A percentile compares a stretch with the other conserved stretches of the same genome.
These are phyloP conservation scores for Ceraclea dissimilis DNA, from an alignment of 2,888 invertebrate genomes.

Conservation along the genomic window DNA sequence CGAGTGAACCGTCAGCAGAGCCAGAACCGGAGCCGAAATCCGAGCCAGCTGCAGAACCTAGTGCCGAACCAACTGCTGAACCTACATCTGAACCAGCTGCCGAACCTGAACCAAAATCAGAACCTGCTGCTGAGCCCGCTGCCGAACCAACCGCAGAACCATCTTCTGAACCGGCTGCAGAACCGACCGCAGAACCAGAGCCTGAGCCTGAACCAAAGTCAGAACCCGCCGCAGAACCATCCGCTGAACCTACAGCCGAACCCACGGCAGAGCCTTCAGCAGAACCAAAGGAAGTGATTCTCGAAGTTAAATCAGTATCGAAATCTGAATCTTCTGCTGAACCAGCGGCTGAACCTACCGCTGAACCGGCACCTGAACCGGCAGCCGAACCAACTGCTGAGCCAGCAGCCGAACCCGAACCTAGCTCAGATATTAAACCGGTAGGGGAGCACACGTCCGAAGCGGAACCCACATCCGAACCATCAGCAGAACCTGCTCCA, in stretches of 20 bases:
- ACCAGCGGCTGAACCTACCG: constrained; percentile 30
- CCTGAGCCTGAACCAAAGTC: constrained; percentile 21
- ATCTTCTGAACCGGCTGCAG: constrained; percentile 28
- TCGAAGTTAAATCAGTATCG: constrained; percentile 30
- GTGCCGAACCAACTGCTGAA: constrained; percentile 25
- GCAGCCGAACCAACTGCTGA: constrained; percentile 27
- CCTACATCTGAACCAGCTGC: constrained; percentile 31
- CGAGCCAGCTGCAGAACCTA: constrained; percentile 16
- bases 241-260: constrained; percentile 28
- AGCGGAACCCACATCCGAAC: constrained; percentile 31
- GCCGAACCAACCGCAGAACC: constrained; percentile 28
- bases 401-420: constrained; percentile 27
- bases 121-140: constrained; percentile 26
- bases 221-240: constrained; percentile 25
- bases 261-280: constrained; percentile 27
- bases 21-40: constrained; percentile 25
- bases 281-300: constrained; percentile 29
- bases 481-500: constrained; percentile 26
- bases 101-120: constrained; percentile 21
- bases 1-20: constrained; percentile 27
- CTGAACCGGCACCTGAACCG: constrained; percentile 28
- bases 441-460: constrained; percentile 31
- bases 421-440: constrained; percentile 28
- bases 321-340: constrained; percentile 30
- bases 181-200: constrained; percentile 27